Percentiles rank a stretch among this genome's conserved stretches.
Evolutionary conservation across 2,888 invertebrate genomes (phyloP).

Genomic region (Pterostichus madidus): DNA sequence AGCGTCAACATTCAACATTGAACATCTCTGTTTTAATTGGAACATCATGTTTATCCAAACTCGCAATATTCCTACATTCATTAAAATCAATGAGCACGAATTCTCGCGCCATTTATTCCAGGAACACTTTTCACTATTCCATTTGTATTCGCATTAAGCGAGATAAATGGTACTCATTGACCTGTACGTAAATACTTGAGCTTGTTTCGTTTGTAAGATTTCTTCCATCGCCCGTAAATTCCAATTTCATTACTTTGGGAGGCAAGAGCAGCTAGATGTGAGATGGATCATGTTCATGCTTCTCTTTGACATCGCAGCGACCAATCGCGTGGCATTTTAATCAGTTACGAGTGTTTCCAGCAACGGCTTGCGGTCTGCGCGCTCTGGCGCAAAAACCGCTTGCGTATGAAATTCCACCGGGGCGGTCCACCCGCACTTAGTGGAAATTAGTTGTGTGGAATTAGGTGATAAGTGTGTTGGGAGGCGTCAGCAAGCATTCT

Average conservation of each 20-base stretch:
- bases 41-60: slow-evolving; percentile 51
- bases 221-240: slow-evolving; percentile 23
- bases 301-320: slow-evolving; percentile 10
- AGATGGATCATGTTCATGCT: slow-evolving; percentile 10
- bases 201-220: slow-evolving; percentile 57
- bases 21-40: slow-evolving; percentile 48
- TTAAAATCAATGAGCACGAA: slow-evolving; percentile 59
- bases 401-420: slow-evolving; percentile 4
- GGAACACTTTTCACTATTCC: slow-evolving; percentile 54
- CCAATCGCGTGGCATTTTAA: slow-evolving; percentile 35
- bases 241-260: not conserved
- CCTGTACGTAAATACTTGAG: slow-evolving; percentile 62
- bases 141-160: slow-evolving; percentile 63
- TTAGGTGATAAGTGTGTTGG: slow-evolving; percentile 23
- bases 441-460: slow-evolving; percentile 18
- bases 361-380: not conserved
- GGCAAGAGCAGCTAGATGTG: not conserved
- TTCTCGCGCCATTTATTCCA: slow-evolving; percentile 53
- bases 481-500: slow-evolving; percentile 14
- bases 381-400: not conserved
- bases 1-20: not conserved
- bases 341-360: slow-evolving; percentile 8
- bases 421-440: slow-evolving; percentile 1
- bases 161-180: slow-evolving; percentile 65
- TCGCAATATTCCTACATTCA: slow-evolving; percentile 58